Conservation (phyloP, 2,797 vertebrate species). For the Furcifer pardalis region DNA sequence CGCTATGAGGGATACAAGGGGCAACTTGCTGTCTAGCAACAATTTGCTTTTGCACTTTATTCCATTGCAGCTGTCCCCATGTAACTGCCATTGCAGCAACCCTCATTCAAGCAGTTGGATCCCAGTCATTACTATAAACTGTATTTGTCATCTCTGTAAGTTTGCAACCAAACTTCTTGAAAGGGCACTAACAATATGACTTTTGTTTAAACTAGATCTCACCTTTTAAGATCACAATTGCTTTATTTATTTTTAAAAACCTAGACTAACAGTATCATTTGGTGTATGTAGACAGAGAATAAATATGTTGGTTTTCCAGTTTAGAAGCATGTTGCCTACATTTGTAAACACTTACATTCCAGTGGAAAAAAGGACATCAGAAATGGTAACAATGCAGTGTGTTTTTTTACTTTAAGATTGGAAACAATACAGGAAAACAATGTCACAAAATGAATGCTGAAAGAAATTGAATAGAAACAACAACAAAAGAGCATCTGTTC, state of each 20-base stretch:
- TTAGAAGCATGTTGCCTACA: conserved; percentile 22
- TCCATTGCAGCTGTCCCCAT: too few species aligned
- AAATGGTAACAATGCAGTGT: conserved; percentile 31
- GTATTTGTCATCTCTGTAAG: conserved; percentile 12
- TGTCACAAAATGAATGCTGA: conserved; percentile 38
- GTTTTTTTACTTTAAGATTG: conserved; percentile 38
- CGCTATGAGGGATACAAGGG: too few species aligned
- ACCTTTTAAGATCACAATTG: conserved; percentile 19
- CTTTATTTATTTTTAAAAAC: conserved; percentile 39
- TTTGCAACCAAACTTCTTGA: conserved; percentile 24
- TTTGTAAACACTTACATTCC: conserved; percentile 12
- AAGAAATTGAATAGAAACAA: conserved; percentile 55
- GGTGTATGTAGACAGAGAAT: background rate
- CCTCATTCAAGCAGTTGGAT: too few species aligned
- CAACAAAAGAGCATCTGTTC: conserved; percentile 65
- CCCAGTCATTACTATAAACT: background rate
- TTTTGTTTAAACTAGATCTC: conserved; percentile 16
- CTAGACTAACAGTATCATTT: background rate
- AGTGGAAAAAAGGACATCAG: conserved; percentile 7
- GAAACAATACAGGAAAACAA: background rate
- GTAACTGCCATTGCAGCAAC: too few species aligned
- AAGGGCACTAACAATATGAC: conserved; percentile 10
- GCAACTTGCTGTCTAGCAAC: too few species aligned
- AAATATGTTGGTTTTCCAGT: conserved; percentile 17
- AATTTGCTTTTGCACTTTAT: too few species aligned